Evolutionary conservation across 2,888 invertebrate species (phyloP).

Genomic region (Ischnus inquisitorius): DNA sequence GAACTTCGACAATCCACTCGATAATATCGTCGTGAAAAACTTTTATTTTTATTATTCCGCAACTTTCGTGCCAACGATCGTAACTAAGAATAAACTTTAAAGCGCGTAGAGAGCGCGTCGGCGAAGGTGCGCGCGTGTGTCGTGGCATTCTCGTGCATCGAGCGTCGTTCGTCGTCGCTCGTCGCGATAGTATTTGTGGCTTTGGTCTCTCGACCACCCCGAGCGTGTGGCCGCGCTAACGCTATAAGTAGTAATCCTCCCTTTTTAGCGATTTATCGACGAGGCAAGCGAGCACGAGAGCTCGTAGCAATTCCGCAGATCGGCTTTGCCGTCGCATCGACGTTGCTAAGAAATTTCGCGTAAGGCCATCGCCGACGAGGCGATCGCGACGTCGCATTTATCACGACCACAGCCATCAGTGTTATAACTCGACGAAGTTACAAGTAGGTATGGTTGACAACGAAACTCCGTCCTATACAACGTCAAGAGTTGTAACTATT

Average conservation of each 20-base stretch:
- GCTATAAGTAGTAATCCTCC: constrained; percentile 53
- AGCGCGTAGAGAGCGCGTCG: constrained; percentile 39
- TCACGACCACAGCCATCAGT: too few relatives aligned
- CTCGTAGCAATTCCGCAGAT: constrained; percentile 53
- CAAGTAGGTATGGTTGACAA: too few relatives aligned
- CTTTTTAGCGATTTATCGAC: constrained; percentile 65
- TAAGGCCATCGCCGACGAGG: background rate
- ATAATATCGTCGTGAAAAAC: background rate
- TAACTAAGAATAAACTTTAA: constrained; percentile 66
- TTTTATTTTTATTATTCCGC: constrained; percentile 62
- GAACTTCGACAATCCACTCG: background rate
- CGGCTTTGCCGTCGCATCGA: constrained; percentile 45
- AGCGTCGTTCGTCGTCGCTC: constrained; percentile 19
- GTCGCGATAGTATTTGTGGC: constrained; percentile 38
- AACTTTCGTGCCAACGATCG: constrained; percentile 66
- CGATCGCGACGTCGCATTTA: background rate
- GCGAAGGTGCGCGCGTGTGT: constrained; percentile 34
- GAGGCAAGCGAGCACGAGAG: constrained; percentile 29
- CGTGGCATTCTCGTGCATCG: background rate
- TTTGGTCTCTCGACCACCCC: background rate
- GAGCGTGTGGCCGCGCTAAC: constrained; percentile 44
- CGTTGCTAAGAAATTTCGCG: constrained; percentile 26
- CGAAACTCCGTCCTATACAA: too few relatives aligned
- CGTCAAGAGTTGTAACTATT: too few relatives aligned
- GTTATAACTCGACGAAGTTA: too few relatives aligned